Base-by-base conservation (phyloP, 2,113 vertebrate genomes). In the Epinephelus cyanopodus region DNA sequence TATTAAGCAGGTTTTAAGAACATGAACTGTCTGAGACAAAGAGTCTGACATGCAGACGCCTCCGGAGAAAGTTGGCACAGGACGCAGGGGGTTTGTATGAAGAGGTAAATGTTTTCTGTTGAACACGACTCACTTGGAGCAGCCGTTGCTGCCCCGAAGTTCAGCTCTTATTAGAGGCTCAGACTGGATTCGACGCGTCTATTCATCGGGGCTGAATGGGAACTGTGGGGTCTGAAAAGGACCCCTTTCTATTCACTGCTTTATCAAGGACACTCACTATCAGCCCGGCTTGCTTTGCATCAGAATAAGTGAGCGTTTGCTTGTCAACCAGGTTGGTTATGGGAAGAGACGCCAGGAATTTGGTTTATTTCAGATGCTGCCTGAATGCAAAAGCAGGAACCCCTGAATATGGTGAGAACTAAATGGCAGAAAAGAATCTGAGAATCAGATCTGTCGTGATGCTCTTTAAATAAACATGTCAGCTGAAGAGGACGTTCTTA, bases 151-250 rank as follows among this genome's bases (percentile, higher is more conserved):
- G 90, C 86, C 88, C 89, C 7, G 42, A 60, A 56, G 89, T 89
- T 84, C 85, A 81, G 85, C 76, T 75, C 82, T 77, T 61, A 79
- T 82, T 79, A 10, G 81, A 74, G 81, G 64, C 80, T 61, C 60
- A 67, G 80, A 66, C 89, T 76, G 87, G 82, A 79, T 86, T 81
- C 45, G 76, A 89, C 63, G 74, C 37, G 6, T 79, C 88, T 3
- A 86, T 89, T 93, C 86, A 90, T 60, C n/a, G 0, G 67, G 47
- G 33, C 23, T 90, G 83, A 92, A 92, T 90, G 82, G 85, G 71
- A 87, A 54, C 87, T 39, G 61, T 54, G 77, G 69, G 69, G 63
- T 52, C 5, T 86, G 86, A 89, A 89, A 88, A 80, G 67, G 47
- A 63, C 33, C 27, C 17, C 52, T 19, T 21, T 84, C 83, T 76